These are phyloP conservation scores for Anhinga anhinga DNA, from an alignment of 2,113 vertebrate genomes.

Conservation along the genomic window DNA sequence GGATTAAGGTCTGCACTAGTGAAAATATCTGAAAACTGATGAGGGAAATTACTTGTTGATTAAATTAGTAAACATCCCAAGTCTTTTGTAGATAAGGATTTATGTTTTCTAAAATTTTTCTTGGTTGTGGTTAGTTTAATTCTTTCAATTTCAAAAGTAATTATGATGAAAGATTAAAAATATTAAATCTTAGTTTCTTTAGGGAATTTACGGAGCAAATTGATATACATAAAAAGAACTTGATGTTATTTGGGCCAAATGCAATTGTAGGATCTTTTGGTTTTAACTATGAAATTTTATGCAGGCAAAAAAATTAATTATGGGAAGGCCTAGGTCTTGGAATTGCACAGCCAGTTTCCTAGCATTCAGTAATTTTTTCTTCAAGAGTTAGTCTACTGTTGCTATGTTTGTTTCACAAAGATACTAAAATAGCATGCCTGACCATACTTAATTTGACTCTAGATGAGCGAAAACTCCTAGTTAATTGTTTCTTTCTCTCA, in stretches of 20 bases:
- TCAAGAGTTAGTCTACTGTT: background rate
- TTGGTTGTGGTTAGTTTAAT: background rate
- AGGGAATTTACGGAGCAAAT: background rate
- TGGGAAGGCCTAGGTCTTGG: background rate
- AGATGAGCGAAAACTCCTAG: background rate
- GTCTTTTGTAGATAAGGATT: background rate
- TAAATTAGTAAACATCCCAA: background rate
- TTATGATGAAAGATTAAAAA: background rate
- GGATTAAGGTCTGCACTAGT: background rate
- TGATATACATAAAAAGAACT: background rate
- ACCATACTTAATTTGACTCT: background rate
- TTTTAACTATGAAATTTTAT: background rate
- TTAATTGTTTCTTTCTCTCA: constrained; percentile 33
- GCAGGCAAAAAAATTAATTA: background rate
- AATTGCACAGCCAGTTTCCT: background rate
- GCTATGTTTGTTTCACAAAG: background rate
- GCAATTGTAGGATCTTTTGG: background rate
- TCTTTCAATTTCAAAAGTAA: background rate
- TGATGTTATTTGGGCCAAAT: background rate
- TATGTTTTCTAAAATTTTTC: background rate
- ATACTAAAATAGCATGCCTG: background rate
- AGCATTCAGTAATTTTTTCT: background rate
- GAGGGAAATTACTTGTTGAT: background rate
- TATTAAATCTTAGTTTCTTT: background rate
- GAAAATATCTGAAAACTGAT: background rate